Evolutionary conservation across 2,797 vertebrate genomes (phyloP), one percentile per base, ranked within the genome.

Genomic region (Vipera latastei): DNA sequence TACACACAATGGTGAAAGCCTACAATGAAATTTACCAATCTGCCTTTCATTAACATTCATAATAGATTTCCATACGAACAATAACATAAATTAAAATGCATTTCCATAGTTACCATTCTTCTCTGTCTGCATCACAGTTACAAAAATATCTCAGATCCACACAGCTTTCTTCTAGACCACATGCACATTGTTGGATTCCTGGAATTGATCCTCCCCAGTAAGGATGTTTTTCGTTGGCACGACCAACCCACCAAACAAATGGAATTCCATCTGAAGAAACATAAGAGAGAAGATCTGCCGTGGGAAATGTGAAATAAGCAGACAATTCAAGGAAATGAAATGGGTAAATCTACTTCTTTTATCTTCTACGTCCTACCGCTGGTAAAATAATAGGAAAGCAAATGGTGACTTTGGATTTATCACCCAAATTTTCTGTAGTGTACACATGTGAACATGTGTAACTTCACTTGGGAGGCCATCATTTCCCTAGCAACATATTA

Each of bases 151-250:
- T 98, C 97, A 98, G 98, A 96, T 99, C 99, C 60, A 98, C 95
- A 96, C 99, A 99, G 97, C 98, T 99, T 96, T 99, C 99, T 92
- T 99, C 98, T 96, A 99, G 97, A 96, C 98, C 98, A 96, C 99
- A 99, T 90, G 98, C 98, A 95, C 99, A 99, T 95, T 99, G 98
- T 94, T 99, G 99, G 9, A 99, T 98, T 83, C 98, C 99, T 0
- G 99, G 99, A 93, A 98, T 97, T 88, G 98, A 98, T 53, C 99
- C 99, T 69, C 98, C 99, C 99, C 99, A 99, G 97, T 99, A 99
- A 78, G 98, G 98, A 88, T 99, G 98, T 90, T 96, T 98, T 96
- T 99, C 98, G 61, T 98, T 98, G 26, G 97, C 97, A 90, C 98
- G 98, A 95, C 99, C 99, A 95, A 99, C 95, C 99, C 99, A 99